Conservation (phyloP, 2,797 vertebrate genomes). For the Trachops cirrhosus region DNA sequence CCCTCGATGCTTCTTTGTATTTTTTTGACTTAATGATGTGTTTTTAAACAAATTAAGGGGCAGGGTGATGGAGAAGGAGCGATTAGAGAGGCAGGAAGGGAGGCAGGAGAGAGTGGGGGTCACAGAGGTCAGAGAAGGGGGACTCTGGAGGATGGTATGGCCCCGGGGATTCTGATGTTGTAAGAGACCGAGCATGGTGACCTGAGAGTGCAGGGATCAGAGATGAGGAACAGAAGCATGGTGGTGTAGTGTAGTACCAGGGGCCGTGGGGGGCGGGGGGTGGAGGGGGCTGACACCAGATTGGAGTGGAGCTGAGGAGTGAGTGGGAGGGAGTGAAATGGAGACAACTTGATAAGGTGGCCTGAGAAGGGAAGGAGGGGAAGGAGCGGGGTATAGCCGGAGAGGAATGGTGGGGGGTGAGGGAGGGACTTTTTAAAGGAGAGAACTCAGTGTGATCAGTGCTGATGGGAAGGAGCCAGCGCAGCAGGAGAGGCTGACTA, state of each 20-base stretch:
- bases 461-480: accelerated
- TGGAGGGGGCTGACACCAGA: neutral
- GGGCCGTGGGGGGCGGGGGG: accelerated
- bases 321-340: neutral
- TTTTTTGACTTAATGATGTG: neutral
- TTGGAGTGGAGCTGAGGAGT: neutral
- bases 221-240: neutral
- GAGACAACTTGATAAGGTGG: neutral
- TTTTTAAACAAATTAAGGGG: neutral
- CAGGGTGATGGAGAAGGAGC: neutral
- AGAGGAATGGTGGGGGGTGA: neutral
- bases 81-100: neutral
- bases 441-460: neutral
- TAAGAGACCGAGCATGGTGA: neutral
- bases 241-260: accelerated
- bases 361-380: neutral
- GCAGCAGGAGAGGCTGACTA: neutral
- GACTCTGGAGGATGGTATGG: neutral
- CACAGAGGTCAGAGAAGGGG: neutral
- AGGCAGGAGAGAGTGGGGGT: accelerated
- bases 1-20: neutral
- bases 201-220: neutral
- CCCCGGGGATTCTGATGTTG: neutral
- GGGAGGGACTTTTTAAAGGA: neutral
- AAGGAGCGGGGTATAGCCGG: neutral